Percentiles rank a stretch among this genome's conserved stretches.
These are phyloP conservation scores for Rhagoletis zephyria DNA, from an alignment of 1,140 invertebrate genomes.

Conservation along the genomic window DNA sequence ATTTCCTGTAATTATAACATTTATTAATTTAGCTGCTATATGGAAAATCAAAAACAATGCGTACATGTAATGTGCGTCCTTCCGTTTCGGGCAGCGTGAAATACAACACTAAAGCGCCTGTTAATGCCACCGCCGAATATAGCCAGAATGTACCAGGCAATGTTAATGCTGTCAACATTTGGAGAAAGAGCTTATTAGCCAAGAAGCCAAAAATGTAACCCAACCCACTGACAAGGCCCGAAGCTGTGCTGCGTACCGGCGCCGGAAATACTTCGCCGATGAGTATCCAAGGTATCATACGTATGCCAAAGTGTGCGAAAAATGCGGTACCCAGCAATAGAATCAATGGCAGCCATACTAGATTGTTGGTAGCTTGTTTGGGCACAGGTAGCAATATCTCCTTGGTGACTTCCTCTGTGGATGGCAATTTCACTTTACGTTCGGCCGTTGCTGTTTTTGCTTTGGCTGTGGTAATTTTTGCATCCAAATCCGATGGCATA, in stretches of 20 bases:
- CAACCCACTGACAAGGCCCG: constrained; percentile 80
- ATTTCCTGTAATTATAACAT: constrained; percentile 76
- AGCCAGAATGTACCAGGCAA: constrained; percentile 81
- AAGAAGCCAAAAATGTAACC: constrained; percentile 83
- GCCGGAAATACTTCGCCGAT: constrained; percentile 82
- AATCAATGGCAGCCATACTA: constrained; percentile 80
- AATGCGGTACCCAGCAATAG: constrained; percentile 80
- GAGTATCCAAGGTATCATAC: constrained; percentile 84
- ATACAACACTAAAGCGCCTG: constrained; percentile 77
- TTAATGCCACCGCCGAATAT: constrained; percentile 75
- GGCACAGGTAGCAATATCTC: constrained; percentile 67
- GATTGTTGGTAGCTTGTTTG: constrained; percentile 71
- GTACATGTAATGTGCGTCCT: constrained; percentile 79
- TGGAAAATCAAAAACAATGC: constrained; percentile 42
- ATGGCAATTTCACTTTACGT: not conserved
- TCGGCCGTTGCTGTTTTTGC: not conserved
- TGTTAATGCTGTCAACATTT: constrained; percentile 77
- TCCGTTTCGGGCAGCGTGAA: constrained; percentile 82
- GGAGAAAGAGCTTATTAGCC: constrained; percentile 82
- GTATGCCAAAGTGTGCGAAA: constrained; percentile 80
- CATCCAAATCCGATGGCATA: not conserved
- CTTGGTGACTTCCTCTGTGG: constrained; percentile 47
- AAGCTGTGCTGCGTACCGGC: constrained; percentile 79
- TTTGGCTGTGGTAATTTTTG: not conserved
- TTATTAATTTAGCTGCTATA: not conserved